Conservation (phyloP, 2,113 vertebrate species). For the Numenius arquata region DNA sequence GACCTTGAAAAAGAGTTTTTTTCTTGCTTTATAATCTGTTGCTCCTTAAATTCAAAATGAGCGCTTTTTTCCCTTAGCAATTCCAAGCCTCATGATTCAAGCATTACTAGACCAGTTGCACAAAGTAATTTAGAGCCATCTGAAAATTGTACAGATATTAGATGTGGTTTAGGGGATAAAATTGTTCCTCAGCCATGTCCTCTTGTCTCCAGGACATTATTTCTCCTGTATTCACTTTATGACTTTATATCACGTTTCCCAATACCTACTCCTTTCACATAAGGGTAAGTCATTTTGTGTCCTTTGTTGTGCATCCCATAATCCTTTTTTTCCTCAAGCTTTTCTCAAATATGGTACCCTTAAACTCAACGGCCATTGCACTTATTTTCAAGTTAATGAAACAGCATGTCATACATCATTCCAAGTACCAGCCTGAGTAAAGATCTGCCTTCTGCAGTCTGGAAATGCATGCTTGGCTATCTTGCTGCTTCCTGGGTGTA, state of each 20-base stretch:
- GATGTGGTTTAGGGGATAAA: neutral
- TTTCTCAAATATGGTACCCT: neutral
- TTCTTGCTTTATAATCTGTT: neutral
- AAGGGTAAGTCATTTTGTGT: neutral
- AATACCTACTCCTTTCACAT: neutral
- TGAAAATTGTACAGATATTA: neutral
- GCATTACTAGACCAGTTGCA: neutral
- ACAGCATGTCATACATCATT: neutral
- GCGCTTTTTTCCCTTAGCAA: neutral
- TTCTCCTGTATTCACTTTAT: neutral
- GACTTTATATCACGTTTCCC: neutral
- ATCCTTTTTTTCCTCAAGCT: neutral
- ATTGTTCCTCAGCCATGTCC: neutral
- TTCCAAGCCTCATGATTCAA: neutral
- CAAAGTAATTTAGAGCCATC: neutral
- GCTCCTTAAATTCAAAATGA: neutral
- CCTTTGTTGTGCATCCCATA: neutral
- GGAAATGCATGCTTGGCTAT: neutral
- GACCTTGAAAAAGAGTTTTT: neutral
- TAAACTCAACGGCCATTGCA: neutral
- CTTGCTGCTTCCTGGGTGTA: neutral
- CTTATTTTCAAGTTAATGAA: neutral
- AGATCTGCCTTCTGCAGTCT: neutral
- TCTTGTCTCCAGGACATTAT: neutral
- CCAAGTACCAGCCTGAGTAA: neutral